Evolutionary conservation across 1,140 invertebrate genomes (phyloP), one percentile per base, ranked within the genome.

Genomic region (Choristoneura fumiferana): DNA sequence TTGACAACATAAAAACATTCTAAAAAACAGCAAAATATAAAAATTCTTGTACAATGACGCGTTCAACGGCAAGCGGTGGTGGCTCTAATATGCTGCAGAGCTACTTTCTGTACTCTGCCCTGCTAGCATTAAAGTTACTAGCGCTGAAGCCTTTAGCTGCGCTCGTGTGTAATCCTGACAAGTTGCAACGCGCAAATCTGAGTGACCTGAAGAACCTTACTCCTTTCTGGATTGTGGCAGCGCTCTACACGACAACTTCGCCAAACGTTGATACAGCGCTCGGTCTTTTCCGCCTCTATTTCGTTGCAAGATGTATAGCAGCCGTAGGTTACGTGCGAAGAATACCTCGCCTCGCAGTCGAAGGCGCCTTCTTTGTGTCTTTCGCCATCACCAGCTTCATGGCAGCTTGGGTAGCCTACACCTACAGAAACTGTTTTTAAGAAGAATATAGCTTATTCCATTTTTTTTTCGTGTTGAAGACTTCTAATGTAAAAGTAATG

Each of bases 121-220:
- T 81, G 14, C 52, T 83, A 37, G 76, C 78, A 0, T 43, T 83
- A 0, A 79, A 81, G 40, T 36, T 78, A 5, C 57, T 83, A 0
- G 67, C 65, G n/a, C 56, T 83, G 9, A 57, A 54, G 0, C 74
- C 76, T 8, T 43, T 83, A 13, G 67, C 78, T 9, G 37, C 63
- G 5, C 39, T 83, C 6, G 49, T 71, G 0, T 75, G 71, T 18
- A 56, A 65, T 33, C 70, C 65, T 14, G 71, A 79, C 0, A 79
- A 76, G 14, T 52, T 78, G 0, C 67, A 65, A n/a, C 67, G 78
- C n/a, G 73, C 74, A 0, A 71, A 75, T 22, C 57, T 81, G 13
- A 76, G 71, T 62, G 76, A 77, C 22, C 61, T 81, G 38, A 83
- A 83, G 60, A 76, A 78, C 37, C 29, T 83, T 4, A 76, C 79